Base-by-base conservation (phyloP, 2,113 vertebrate genomes). In the Daboia siamensis region DNA sequence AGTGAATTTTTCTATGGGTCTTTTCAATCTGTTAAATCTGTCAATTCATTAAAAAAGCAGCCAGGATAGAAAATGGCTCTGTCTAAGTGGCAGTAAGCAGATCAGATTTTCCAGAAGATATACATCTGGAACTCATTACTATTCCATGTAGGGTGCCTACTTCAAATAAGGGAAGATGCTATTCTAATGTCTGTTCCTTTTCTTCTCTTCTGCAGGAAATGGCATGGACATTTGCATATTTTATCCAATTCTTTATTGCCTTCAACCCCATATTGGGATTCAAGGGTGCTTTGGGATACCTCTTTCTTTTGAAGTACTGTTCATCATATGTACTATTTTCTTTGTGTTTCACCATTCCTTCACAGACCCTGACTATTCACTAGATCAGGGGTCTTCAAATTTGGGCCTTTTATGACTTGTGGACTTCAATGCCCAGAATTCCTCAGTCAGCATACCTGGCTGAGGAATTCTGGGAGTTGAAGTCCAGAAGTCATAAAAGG, bases 221-320 rank as follows among this genome's bases (percentile, higher is more conserved):
- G 87, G 95, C 93, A 93, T 97, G 95, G 93, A 95, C 92, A 91
- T 17, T 95, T 94, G 93, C 93, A 69, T 96, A 95, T 93, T 96
- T 95, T 29, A 92, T 96, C 94, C 94, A 91, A 94, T 94, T 96
- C 91, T 94, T 95, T 90, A 91, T 86, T 21, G 92, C 20, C 55
- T 97, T 95, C 0, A 93, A 92, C 91, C 95, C 55, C 5, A 54
- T 97, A 88, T 4, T 97, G 52, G 96, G 92, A 93, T 90, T 87
- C 21, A 95, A 95, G 92, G 94, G 91, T 88, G 90, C 94, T 90
- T 56, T 97, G 74, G 95, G 94, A 0, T 96, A 95, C 56, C 93
- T 90, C 56, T 80, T 97, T 57, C 93, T 95, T 90, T 56, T 96
- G 94, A 96, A 89, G 96, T 97, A 69, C 92, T 86, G 10, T 0